Evolutionary conservation across 2,888 invertebrate genomes (phyloP).

Genomic region (Cylindroiulus punctatus): DNA sequence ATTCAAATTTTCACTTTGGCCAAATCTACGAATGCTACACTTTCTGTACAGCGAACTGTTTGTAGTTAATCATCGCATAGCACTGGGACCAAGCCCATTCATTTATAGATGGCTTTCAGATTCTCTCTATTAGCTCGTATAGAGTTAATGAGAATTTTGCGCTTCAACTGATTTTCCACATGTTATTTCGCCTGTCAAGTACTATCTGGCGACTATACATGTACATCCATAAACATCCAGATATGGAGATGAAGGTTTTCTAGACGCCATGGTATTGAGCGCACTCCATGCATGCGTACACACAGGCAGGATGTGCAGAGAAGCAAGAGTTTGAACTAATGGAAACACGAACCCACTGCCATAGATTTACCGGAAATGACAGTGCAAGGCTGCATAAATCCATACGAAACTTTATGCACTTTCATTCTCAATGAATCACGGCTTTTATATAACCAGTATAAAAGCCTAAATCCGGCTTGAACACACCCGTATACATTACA

Average conservation of each 20-base stretch:
- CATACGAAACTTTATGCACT: slow-evolving; percentile 35
- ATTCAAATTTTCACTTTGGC: too few relatives aligned
- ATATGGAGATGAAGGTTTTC: slow-evolving; percentile 28
- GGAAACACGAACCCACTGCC: slow-evolving; percentile 48
- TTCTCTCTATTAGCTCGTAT: slow-evolving; percentile 22
- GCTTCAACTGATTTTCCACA: slow-evolving; percentile 40
- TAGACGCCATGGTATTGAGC: slow-evolving; percentile 32
- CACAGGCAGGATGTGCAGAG: slow-evolving; percentile 48
- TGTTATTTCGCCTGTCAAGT: slow-evolving; percentile 43
- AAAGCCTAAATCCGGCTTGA: background rate
- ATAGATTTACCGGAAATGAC: slow-evolving; percentile 34
- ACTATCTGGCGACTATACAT: slow-evolving; percentile 10
- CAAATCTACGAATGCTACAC: background rate
- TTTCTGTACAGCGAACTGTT: background rate
- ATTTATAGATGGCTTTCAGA: slow-evolving; percentile 10
- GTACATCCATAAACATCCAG: slow-evolving; percentile 39
- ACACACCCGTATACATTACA: slow-evolving; percentile 23
- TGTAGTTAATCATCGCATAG: background rate
- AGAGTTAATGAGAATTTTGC: slow-evolving; percentile 47
- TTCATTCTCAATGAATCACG: slow-evolving; percentile 45
- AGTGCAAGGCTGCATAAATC: slow-evolving; percentile 47
- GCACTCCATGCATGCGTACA: slow-evolving; percentile 49
- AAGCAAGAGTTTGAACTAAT: slow-evolving; percentile 49
- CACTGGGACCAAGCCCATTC: background rate
- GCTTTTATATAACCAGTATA: slow-evolving; percentile 43